Evolutionary conservation across 2,113 vertebrate species (phyloP).

Genomic region (Phasianus colchicus): DNA sequence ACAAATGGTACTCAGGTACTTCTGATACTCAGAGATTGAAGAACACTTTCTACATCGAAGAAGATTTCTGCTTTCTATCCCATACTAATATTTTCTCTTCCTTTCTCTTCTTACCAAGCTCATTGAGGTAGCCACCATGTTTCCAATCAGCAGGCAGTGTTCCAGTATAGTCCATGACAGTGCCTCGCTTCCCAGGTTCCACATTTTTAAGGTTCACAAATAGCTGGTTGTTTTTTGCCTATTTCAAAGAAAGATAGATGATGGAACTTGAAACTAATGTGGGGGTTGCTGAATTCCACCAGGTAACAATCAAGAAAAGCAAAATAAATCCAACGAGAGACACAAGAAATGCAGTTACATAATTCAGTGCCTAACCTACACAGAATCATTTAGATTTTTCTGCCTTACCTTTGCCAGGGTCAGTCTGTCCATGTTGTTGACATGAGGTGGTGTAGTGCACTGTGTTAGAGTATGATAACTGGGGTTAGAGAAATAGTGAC

Average conservation of each 20-base stretch:
- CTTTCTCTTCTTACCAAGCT: slow-evolving; percentile 82
- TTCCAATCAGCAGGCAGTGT: slow-evolving; percentile 96
- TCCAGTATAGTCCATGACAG: slow-evolving; percentile 79
- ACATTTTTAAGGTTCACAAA: slow-evolving; percentile 89
- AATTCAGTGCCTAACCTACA: neutral
- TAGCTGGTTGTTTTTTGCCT: slow-evolving; percentile 88
- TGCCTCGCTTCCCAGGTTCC: slow-evolving; percentile 83
- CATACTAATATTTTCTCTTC: neutral
- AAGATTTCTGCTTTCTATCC: neutral
- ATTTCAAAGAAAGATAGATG: neutral
- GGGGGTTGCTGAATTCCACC: neutral
- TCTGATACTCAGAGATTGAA: neutral
- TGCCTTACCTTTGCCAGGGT: slow-evolving; percentile 85
- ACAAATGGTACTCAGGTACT: no score
- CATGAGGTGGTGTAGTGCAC: slow-evolving; percentile 81
- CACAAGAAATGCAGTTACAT: neutral
- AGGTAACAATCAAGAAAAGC: neutral
- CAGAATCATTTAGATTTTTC: neutral
- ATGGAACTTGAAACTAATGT: neutral
- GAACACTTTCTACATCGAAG: neutral
- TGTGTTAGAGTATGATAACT: slow-evolving; percentile 95
- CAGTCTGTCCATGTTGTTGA: slow-evolving; percentile 81
- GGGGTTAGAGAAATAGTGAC: slow-evolving; percentile 96
- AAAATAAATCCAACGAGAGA: neutral
- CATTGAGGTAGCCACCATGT: slow-evolving; percentile 88